Evolutionary conservation across 1,140 invertebrate genomes (phyloP).

Genomic region (Antheraea mylitta): DNA sequence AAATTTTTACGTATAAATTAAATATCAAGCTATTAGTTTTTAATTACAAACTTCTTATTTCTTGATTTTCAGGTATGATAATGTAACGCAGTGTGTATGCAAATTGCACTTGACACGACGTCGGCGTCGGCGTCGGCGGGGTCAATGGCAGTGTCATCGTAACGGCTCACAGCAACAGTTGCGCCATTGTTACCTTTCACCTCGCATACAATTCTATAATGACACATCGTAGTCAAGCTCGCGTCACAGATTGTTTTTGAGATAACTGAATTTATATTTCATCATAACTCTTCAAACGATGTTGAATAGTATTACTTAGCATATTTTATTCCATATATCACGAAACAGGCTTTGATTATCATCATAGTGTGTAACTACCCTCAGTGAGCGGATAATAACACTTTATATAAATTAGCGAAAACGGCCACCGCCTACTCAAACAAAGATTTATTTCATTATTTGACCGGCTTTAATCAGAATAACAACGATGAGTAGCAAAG

Average conservation of each 20-base stretch:
- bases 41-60: not conserved
- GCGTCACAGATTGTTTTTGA: constrained; percentile 26
- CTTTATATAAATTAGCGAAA: not conserved
- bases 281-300: not conserved
- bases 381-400: not conserved
- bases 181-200: constrained; percentile 38
- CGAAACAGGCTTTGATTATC: no score
- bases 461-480: constrained; percentile 12
- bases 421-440: not conserved
- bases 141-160: constrained; percentile 56
- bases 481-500: constrained; percentile 5
- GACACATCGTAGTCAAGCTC: constrained; percentile 46
- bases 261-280: constrained; percentile 22
- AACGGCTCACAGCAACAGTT: constrained; percentile 34
- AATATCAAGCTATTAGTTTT: not conserved
- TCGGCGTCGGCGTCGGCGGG: constrained; percentile 39
- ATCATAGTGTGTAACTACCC: not conserved
- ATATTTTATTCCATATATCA: no score
- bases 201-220: constrained; percentile 23
- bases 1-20: no score
- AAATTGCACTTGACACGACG: constrained; percentile 58
- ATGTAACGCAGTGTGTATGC: constrained; percentile 28
- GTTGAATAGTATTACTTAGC: no score
- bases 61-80: constrained; percentile 9
- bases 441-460: constrained; percentile 4